Percentiles rank a stretch among this genome's conserved stretches.
Conservation (phyloP, 92 coral and sea anemone species). For the Meandrina meandrites region DNA sequence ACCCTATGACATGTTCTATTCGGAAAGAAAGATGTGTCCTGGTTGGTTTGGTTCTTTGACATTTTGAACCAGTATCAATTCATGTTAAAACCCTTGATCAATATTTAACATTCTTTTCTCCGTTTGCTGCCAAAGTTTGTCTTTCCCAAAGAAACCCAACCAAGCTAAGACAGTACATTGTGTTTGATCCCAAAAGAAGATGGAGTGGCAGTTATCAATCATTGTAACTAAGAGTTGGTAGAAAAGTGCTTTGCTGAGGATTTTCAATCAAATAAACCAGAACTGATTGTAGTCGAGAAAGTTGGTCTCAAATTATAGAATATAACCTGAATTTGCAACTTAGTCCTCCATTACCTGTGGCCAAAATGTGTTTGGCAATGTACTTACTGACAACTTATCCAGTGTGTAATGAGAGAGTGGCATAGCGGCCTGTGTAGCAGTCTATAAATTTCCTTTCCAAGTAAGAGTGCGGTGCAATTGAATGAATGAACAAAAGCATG, state of each 20-base stretch:
- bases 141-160: neutral
- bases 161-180: neutral
- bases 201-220: too few species aligned
- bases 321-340: neutral
- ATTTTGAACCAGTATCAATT: neutral
- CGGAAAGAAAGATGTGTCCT: neutral
- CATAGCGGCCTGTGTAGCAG: too few species aligned
- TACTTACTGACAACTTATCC: too few species aligned
- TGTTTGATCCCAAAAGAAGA: neutral
- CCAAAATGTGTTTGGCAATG: too few species aligned
- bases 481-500: too few species aligned
- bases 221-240: neutral
- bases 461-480: too few species aligned
- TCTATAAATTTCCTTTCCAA: too few species aligned
- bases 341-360: too few species aligned
- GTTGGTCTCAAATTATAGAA: too few species aligned
- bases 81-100: neutral
- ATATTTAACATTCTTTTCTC: neutral
- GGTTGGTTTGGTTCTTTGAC: neutral
- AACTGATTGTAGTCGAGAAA: neutral
- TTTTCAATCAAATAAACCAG: too few species aligned
- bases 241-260: neutral
- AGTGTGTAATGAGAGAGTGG: too few species aligned
- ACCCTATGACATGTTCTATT: neutral
- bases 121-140: neutral